Evolutionary conservation across 2,888 invertebrate species (phyloP), one percentile per base, ranked within the genome.

Genomic region (Diloba caeruleocephala): DNA sequence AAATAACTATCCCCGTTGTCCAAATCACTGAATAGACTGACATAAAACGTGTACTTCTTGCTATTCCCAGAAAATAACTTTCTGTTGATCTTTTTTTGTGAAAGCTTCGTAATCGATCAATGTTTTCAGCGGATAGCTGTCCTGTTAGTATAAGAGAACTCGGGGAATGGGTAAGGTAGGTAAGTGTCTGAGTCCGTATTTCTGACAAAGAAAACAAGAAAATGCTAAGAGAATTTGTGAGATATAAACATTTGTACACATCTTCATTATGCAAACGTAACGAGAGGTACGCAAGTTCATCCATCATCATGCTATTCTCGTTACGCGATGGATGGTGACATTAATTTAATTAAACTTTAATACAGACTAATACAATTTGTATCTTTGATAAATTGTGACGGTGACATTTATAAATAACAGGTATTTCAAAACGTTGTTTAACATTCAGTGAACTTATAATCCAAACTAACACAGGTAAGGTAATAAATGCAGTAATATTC

Each of bases 271-370:
- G 21, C 21, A 21, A 21, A 50, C 31, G 49, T 58, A 65, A 38
- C 39, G 48, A 61, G 57, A 59, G 48, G 57, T 71, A 66, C 64
- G 19, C 32, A 29, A 44, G 13, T 26, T 26, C 75, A 83, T 82
- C 75, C 68, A 76, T 80, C 82, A 82, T 77, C 59, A 58, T 68
- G 71, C 45, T 50, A 56, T 61, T 48, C 43, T 63, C 38, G 45
- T 74, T 74, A 77, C 52, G 51, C 65, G 70, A 65, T 56, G 62
- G 60, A 66, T 73, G 76, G 72, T 74, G 74, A 81, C 63, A 58
- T 71, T 72, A 74, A 75, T 83, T 82, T 80, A 80, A 84, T 83
- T 78, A 81, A 79, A 73, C 76, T 77, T 76, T 71, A 60, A 69
- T 75, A 77, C 75, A 71, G 74, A 72, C 69, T 75, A 67, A 79